phyloP scores from a whole-genome alignment of 2,797 vertebrate species.

The Poeciliopsis presidionis region DNA sequence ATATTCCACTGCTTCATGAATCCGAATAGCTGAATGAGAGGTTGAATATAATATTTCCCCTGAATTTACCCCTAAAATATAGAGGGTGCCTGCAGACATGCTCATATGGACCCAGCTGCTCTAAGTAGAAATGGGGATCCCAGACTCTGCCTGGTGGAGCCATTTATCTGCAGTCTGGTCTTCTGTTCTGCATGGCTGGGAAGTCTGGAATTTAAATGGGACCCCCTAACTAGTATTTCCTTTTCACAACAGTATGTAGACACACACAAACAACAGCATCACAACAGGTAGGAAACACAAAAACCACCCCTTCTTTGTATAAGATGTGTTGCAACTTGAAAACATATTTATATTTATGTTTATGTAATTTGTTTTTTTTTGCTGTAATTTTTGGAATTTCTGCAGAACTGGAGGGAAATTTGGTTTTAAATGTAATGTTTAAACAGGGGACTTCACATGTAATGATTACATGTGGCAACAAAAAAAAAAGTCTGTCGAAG shows the following conservation, averaged over 20 bases:
- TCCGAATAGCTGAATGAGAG: background rate
- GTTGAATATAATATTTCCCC: background rate
- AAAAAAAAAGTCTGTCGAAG: conserved; percentile 35
- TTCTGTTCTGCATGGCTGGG: conserved; percentile 74
- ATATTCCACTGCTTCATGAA: background rate
- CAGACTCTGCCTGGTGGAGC: conserved; percentile 71
- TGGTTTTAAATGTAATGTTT: conserved; percentile 25
- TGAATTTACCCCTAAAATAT: background rate
- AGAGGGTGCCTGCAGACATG: conserved; percentile 14
- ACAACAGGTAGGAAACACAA: conserved; percentile 51
- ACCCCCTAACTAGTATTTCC: conserved; percentile 70
- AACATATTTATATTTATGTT: background rate
- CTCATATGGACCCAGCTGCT: conserved; percentile 48
- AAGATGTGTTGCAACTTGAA: conserved; percentile 1
- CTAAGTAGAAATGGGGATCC: conserved; percentile 65
- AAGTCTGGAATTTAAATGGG: conserved; percentile 77
- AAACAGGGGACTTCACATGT: conserved; percentile 35
- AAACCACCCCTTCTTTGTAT: background rate
- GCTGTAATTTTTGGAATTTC: conserved; percentile 35
- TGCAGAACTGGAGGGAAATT: conserved; percentile 18
- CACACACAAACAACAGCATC: conserved; percentile 54
- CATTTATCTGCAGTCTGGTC: conserved; percentile 75
- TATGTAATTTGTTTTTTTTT: conserved; percentile 1
- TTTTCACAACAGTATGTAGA: conserved; percentile 64
- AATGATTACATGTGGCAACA: conserved; percentile 45